Evolutionary conservation across 2,113 vertebrate species (phyloP).

Genomic region (Brachyhypopomus occidentalis): DNA sequence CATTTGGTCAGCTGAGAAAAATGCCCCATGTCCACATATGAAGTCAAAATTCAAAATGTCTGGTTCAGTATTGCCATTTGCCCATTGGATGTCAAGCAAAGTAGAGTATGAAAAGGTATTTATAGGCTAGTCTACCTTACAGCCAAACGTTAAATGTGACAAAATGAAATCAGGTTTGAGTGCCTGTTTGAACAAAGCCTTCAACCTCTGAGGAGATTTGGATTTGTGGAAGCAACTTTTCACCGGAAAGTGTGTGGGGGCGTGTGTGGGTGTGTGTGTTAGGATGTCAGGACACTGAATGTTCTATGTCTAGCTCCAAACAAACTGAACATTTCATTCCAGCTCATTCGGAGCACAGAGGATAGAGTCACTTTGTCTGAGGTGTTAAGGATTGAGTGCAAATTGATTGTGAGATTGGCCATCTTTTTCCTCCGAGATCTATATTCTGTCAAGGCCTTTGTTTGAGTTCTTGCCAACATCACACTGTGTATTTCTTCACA

Average conservation of each 20-base stretch:
- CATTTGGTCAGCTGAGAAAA: no score
- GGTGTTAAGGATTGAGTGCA: neutral
- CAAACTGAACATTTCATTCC: neutral
- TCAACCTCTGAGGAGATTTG: neutral
- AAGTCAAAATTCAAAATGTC: no score
- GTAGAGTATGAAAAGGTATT: no score
- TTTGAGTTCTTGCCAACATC: neutral
- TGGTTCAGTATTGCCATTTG: no score
- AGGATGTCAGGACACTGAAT: neutral
- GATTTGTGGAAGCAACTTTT: neutral
- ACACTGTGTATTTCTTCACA: neutral
- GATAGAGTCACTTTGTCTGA: slow-evolving; percentile 6
- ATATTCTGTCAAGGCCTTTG: neutral
- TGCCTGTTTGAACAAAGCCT: neutral
- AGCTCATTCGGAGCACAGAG: slow-evolving; percentile 8
- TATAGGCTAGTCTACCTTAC: no score
- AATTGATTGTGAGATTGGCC: neutral
- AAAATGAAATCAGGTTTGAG: neutral
- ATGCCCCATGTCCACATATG: no score
- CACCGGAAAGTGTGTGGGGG: neutral
- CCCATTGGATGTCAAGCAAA: no score
- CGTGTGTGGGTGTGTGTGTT: neutral
- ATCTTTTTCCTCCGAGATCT: neutral
- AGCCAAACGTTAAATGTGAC: no score
- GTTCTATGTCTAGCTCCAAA: neutral